These are phyloP conservation scores for Lutjanus erythropterus DNA, from an alignment of 2,113 vertebrate species.

Conservation along the genomic window DNA sequence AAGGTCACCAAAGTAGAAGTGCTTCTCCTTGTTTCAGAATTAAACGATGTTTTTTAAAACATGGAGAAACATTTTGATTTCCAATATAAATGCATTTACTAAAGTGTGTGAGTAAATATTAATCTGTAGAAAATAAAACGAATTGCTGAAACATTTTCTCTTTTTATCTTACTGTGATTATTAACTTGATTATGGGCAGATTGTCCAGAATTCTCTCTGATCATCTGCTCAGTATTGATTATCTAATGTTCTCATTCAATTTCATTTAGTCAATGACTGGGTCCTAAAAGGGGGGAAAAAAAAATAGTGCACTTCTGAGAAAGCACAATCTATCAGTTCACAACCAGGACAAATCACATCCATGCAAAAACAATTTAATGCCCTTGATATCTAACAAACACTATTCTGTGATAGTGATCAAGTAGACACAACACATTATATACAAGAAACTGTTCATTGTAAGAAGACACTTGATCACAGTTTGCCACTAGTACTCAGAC, in stretches of 20 bases:
- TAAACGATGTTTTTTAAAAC: neutral
- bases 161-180: neutral
- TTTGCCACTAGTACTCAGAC: conserved; percentile 33
- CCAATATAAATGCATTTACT: neutral
- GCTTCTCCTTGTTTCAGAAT: neutral
- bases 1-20: neutral
- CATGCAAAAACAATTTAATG: conserved; percentile 78
- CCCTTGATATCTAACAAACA: conserved; percentile 63
- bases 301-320: neutral
- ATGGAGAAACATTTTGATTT: neutral
- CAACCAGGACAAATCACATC: conserved; percentile 6
- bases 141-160: neutral
- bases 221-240: neutral
- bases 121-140: no score
- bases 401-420: conserved; percentile 39
- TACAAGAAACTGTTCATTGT: conserved; percentile 55
- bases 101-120: neutral
- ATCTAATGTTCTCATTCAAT: neutral
- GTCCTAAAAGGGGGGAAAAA: neutral
- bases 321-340: neutral
- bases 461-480: conserved; percentile 61
- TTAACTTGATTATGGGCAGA: neutral
- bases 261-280: neutral
- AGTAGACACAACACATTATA: conserved; percentile 52
- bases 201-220: neutral